These are phyloP conservation scores for Steinernema hermaphroditum DNA, from an alignment of 2,888 invertebrate genomes.

Conservation along the genomic window DNA sequence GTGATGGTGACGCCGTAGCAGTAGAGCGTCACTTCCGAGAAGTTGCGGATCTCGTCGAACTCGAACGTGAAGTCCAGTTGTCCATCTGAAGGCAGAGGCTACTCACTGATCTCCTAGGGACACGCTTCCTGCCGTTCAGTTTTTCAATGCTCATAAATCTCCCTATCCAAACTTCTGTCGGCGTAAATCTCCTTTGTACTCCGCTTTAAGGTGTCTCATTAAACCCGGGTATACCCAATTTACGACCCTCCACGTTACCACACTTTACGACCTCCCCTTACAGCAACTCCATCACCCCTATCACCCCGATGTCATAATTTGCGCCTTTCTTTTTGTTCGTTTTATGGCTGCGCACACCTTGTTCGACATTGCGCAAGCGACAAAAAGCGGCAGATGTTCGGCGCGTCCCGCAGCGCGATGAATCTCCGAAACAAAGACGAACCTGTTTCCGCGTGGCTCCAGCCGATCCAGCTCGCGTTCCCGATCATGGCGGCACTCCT, in stretches of 20 bases:
- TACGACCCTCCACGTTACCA: neutral
- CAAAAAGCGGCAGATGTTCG: conserved; percentile 19
- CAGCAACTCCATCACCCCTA: neutral
- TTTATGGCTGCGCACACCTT: conserved; percentile 17
- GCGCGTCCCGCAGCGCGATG: conserved; percentile 13
- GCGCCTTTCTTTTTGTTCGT: conserved; percentile 13
- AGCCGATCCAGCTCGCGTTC: conserved; percentile 78
- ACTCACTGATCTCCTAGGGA: neutral
- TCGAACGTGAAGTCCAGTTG: conserved; percentile 78
- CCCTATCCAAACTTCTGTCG: too few relatives aligned
- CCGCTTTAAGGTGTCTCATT: too few relatives aligned
- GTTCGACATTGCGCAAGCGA: conserved; percentile 28
- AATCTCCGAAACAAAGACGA: conserved; percentile 16
- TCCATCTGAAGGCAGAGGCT: conserved; percentile 43
- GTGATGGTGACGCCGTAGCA: conserved; percentile 74
- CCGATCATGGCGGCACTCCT: conserved; percentile 32
- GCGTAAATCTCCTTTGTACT: too few relatives aligned
- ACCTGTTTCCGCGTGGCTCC: conserved; percentile 78
- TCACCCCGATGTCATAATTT: conserved; percentile 3
- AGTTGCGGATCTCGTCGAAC: conserved; percentile 84
- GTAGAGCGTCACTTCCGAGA: conserved; percentile 79
- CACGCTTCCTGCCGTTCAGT: too few relatives aligned
- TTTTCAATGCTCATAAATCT: too few relatives aligned
- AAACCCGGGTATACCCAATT: neutral
- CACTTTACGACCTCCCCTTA: too few relatives aligned